phyloP scores from a whole-genome alignment of 2,113 vertebrate species.

The Phasianus colchicus region DNA sequence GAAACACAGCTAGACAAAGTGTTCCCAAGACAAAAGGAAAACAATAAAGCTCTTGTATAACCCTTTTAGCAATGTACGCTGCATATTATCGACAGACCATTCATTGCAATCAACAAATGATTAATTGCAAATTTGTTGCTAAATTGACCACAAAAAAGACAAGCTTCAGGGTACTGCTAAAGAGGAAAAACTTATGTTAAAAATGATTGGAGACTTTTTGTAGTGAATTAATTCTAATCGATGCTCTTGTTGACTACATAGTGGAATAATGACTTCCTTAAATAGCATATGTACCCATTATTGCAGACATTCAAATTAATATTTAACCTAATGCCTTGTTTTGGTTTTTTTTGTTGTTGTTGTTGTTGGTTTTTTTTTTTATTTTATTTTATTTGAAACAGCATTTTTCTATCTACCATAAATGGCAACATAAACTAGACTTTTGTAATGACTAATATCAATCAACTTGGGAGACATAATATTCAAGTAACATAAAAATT shows the following conservation, averaged over 20 bases:
- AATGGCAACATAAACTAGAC: neutral
- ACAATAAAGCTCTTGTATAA: slow-evolving; percentile 75
- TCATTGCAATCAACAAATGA: slow-evolving; percentile 80
- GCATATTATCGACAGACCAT: slow-evolving; percentile 77
- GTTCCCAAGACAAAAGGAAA: slow-evolving; percentile 77
- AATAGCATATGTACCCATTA: slow-evolving; percentile 72
- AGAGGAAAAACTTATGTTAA: slow-evolving; percentile 77
- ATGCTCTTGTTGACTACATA: slow-evolving; percentile 77
- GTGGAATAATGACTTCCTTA: slow-evolving; percentile 79
- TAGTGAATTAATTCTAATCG: slow-evolving; percentile 81
- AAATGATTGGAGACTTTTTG: slow-evolving; percentile 75
- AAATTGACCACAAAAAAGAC: slow-evolving; percentile 74
- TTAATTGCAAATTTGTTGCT: slow-evolving; percentile 82
- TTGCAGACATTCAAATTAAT: slow-evolving; percentile 80
- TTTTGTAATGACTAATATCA: slow-evolving; percentile 27
- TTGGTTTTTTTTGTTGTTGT: neutral
- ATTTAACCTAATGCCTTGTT: slow-evolving; percentile 75
- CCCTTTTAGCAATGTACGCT: slow-evolving; percentile 76
- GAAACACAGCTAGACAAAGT: slow-evolving; percentile 77
- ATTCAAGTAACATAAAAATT: neutral
- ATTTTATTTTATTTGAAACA: slow-evolving; percentile 40
- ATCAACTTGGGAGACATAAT: neutral
- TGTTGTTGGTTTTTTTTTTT: neutral
- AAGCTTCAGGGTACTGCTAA: slow-evolving; percentile 72
- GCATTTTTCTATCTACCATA: slow-evolving; percentile 36